Base-by-base conservation (phyloP, 2,888 invertebrate species). In the Gibbula magus region DNA sequence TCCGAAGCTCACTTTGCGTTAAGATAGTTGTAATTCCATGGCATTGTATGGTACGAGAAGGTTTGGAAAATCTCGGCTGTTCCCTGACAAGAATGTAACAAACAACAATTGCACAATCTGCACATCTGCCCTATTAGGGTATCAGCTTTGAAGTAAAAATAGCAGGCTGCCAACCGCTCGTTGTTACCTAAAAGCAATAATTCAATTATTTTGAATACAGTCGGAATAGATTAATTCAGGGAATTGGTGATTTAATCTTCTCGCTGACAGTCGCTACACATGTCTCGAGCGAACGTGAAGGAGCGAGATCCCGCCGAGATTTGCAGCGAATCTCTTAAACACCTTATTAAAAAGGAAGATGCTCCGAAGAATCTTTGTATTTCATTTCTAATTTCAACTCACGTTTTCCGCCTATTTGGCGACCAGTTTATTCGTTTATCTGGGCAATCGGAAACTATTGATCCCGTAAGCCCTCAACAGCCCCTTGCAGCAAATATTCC, bases 401-500 rank as follows among this genome's bases (percentile, higher is more conserved):
- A 18, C 61, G 61, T 61, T 25, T 61, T 61, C 61, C 61, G 61
- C 61, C 29, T 29, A 61, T 61, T 61, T 61, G 25, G 61, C 61
- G 25, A 29, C 61, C 25, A 61, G 29, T 61, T 29, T 61, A 61
- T 61, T 61, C 61, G 61, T 61, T 29, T 61, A 61, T 22, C 25
- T 29, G 16, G 16, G 29, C 61, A 61, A 61, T 61, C 61, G 25
- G 61, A 29, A 61, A 61, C 29, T 61, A 61, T 61, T 29, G 61
- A 61, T 61, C 61, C 10, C 56, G 16, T 61, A 61, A 61, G 25
- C 25, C 61, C 61, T 61, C 29, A 25, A 61, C 29, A 61, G 61
- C 29, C 29, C 61, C 61, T 25, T 29, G 25, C 29, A 61, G 61
- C 61, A 61, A 61, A 61, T 61, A 61, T 61, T 61, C 61, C 61